phyloP scores from a whole-genome alignment of 2,797 vertebrate species.

The Holocentrus rufus region DNA sequence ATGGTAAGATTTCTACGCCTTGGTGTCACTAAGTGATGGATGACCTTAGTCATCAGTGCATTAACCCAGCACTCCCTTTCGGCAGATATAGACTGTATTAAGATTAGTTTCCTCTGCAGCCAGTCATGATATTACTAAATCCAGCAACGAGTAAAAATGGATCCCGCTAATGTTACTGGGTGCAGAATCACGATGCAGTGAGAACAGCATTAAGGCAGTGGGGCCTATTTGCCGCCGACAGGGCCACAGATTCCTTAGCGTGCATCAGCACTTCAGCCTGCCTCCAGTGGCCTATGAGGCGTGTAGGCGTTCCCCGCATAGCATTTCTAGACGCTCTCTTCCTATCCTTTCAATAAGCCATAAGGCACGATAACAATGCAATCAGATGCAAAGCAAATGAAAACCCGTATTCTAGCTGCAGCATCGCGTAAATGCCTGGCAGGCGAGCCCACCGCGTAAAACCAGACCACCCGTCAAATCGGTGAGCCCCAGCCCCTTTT shows the following conservation, averaged over 20 bases:
- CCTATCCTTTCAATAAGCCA: background rate
- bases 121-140: background rate
- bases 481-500: slow-evolving; percentile 71
- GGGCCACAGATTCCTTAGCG: slow-evolving; percentile 75
- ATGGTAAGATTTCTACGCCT: background rate
- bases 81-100: background rate
- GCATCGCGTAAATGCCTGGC: background rate
- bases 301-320: slow-evolving; percentile 60
- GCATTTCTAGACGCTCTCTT: slow-evolving; percentile 38
- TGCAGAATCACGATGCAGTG: slow-evolving; percentile 18
- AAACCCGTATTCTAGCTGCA: too few relatives aligned
- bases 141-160: background rate
- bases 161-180: background rate
- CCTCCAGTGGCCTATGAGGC: slow-evolving; percentile 72
- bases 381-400: background rate
- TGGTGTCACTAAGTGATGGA: slow-evolving; percentile 13
- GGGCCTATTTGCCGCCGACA: slow-evolving; percentile 69
- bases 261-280: slow-evolving; percentile 76
- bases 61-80: background rate
- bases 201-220: slow-evolving; percentile 47
- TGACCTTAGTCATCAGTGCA: slow-evolving; percentile 9
- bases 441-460: background rate
- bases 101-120: background rate
- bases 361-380: background rate
- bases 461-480: slow-evolving; percentile 36